Percentiles rank a stretch among this genome's conserved stretches.
phyloP scores from a whole-genome alignment of 2,797 vertebrate genomes.

The Taeniopygia guttata region DNA sequence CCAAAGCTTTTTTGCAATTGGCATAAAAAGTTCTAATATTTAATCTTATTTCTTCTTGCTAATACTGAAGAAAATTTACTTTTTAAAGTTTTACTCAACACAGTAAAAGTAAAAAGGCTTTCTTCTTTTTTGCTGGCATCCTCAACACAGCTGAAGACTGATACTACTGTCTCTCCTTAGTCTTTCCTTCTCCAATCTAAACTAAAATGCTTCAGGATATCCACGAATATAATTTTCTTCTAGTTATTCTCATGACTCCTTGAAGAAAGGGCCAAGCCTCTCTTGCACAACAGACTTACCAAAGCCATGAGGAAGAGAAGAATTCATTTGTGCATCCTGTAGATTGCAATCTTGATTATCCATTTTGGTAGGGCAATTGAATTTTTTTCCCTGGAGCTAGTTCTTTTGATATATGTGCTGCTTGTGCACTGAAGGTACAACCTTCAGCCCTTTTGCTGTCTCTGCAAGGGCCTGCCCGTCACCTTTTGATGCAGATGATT shows the following conservation, averaged over 20 bases:
- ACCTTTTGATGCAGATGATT: neutral
- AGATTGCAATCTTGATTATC: neutral
- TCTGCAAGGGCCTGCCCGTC: neutral
- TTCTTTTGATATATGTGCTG: rapidly evolving
- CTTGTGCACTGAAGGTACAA: neutral
- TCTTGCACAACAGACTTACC: neutral
- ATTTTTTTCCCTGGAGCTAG: neutral
- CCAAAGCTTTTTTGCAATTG: neutral
- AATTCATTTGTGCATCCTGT: neutral
- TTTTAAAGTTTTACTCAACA: neutral
- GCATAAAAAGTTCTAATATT: neutral
- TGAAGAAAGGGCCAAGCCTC: neutral
- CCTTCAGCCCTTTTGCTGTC: neutral
- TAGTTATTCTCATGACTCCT: neutral
- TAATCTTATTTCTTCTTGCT: neutral
- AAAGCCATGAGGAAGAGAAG: neutral
- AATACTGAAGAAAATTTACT: neutral
- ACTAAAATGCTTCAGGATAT: neutral
- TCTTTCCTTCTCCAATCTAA: neutral
- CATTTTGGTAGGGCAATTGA: neutral
- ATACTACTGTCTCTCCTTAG: neutral
- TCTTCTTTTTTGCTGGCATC: neutral
- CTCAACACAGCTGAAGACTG: neutral
- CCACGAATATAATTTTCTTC: neutral
- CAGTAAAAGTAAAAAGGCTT: neutral